These are phyloP conservation scores for Perdita meconis DNA, from an alignment of 2,888 invertebrate genomes.

Conservation along the genomic window DNA sequence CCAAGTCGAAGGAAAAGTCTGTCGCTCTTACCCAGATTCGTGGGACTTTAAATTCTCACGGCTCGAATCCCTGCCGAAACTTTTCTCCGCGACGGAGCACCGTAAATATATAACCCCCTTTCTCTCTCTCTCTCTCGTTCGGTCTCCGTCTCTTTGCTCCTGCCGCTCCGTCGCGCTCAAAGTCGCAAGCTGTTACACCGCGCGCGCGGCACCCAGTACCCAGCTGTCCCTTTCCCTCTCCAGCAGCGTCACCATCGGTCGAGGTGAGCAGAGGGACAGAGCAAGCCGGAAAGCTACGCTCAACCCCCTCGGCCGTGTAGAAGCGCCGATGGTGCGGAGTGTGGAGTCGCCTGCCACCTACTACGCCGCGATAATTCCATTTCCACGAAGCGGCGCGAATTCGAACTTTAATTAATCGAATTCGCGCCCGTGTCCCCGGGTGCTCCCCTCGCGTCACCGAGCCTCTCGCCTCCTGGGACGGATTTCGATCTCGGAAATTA, in stretches of 20 bases:
- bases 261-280: neutral
- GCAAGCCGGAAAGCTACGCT: neutral
- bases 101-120: slow-evolving; percentile 67
- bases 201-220: slow-evolving; percentile 37
- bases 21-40: slow-evolving; percentile 68
- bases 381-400: slow-evolving; percentile 79
- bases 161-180: slow-evolving; percentile 51
- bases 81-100: slow-evolving; percentile 60
- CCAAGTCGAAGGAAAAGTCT: slow-evolving; percentile 62
- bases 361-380: slow-evolving; percentile 78
- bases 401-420: slow-evolving; percentile 83
- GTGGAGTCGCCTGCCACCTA: slow-evolving; percentile 36
- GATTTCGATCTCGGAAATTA: slow-evolving; percentile 75
- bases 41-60: slow-evolving; percentile 73
- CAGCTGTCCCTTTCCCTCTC: slow-evolving; percentile 51
- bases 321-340: slow-evolving; percentile 41
- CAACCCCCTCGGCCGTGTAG: slow-evolving; percentile 23
- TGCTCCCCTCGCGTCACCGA: slow-evolving; percentile 1
- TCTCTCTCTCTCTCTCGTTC: neutral
- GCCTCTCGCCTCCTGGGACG: slow-evolving; percentile 40
- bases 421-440: slow-evolving; percentile 65
- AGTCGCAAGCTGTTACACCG: slow-evolving; percentile 76
- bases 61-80: slow-evolving; percentile 67
- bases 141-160: neutral
- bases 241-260: neutral